Evolutionary conservation across 2,113 vertebrate genomes (phyloP).

Genomic region (Halichoerus grypus): DNA sequence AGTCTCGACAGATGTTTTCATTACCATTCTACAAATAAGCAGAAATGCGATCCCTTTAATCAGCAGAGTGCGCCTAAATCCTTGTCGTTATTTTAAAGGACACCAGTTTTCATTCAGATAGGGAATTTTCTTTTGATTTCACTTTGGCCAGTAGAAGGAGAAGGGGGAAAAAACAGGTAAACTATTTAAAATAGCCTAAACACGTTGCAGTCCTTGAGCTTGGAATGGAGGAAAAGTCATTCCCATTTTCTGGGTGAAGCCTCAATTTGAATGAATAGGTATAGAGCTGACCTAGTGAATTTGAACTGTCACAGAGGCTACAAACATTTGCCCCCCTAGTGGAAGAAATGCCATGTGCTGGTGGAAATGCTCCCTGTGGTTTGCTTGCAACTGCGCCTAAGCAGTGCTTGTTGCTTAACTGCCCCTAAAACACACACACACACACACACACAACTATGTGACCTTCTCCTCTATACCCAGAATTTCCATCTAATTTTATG

Average conservation of each 20-base stretch:
- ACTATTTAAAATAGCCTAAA: not conserved
- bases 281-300: not conserved
- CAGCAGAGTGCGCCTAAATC: not conserved
- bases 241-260: not conserved
- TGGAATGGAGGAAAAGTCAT: not conserved
- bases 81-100: constrained; percentile 57
- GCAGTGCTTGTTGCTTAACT: not conserved
- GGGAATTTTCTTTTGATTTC: constrained; percentile 52
- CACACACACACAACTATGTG: not conserved
- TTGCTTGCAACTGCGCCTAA: not conserved
- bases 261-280: not conserved
- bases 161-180: not conserved
- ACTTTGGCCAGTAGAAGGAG: not conserved
- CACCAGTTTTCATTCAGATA: not conserved
- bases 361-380: not conserved
- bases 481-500: not conserved
- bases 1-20: constrained; percentile 63
- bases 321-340: not conserved
- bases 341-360: not conserved
- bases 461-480: not conserved
- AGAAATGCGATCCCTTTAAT: constrained; percentile 45
- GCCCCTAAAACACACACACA: too few species aligned
- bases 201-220: not conserved
- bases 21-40: constrained; percentile 35
- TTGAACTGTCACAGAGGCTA: not conserved